Evolutionary conservation across 2,797 vertebrate genomes (phyloP).

Genomic region (Mareca strepera): DNA sequence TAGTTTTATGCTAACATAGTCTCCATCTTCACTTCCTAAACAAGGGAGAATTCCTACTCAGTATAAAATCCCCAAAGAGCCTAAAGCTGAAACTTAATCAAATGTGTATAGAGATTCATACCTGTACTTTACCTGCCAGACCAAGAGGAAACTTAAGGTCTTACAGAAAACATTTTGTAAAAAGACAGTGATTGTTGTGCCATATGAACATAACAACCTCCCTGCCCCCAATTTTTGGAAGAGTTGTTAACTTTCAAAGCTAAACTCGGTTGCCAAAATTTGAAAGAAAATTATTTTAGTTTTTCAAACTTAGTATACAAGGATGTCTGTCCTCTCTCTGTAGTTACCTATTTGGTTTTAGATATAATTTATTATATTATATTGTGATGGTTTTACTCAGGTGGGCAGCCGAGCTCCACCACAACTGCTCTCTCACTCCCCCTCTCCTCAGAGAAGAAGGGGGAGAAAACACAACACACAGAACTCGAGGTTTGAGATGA

Average conservation of each 20-base stretch:
- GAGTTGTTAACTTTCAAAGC: not conserved
- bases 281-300: not conserved
- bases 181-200: not conserved
- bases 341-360: not conserved
- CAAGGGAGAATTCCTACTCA: not conserved
- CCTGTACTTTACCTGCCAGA: not conserved
- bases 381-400: no score
- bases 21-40: not conserved
- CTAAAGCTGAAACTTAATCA: not conserved
- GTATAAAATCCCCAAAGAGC: not conserved
- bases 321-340: not conserved
- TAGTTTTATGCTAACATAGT: not conserved
- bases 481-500: no score
- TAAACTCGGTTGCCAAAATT: not conserved
- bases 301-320: not conserved
- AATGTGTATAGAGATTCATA: not conserved
- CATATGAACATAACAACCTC: not conserved
- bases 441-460: no score
- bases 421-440: no score
- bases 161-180: not conserved
- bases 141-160: not conserved
- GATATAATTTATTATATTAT: not conserved
- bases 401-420: no score
- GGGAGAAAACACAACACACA: no score
- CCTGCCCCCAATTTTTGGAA: accelerated